These are phyloP conservation scores for Kryphioiulus occultus DNA, from an alignment of 2,888 invertebrate species.

Conservation along the genomic window DNA sequence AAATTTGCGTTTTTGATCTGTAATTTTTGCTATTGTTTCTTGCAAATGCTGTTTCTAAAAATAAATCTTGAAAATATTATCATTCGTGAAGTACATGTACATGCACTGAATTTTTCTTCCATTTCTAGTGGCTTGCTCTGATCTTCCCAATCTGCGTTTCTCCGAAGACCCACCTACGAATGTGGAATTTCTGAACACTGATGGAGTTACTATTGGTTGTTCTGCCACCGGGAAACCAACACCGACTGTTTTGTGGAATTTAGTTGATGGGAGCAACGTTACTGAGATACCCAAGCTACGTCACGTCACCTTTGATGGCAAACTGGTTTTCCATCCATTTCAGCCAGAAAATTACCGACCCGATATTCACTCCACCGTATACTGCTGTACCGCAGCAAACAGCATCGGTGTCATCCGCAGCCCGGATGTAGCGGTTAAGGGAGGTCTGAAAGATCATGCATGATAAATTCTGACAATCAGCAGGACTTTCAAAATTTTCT, in stretches of 20 bases:
- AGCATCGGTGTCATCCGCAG: slow-evolving; percentile 41
- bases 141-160: slow-evolving; percentile 39
- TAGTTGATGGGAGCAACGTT: slow-evolving; percentile 44
- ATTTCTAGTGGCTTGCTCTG: neutral
- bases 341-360: slow-evolving; percentile 47
- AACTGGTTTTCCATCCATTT: slow-evolving; percentile 42
- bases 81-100: too few relatives aligned
- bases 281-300: slow-evolving; percentile 39
- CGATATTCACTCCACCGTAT: slow-evolving; percentile 47
- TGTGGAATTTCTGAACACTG: slow-evolving; percentile 49
- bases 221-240: slow-evolving; percentile 33
- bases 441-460: slow-evolving; percentile 36
- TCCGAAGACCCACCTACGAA: slow-evolving; percentile 41
- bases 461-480: neutral
- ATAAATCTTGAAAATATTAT: too few relatives aligned
- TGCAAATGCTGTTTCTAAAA: too few relatives aligned
- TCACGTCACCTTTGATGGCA: slow-evolving; percentile 24
- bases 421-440: slow-evolving; percentile 42
- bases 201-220: slow-evolving; percentile 46
- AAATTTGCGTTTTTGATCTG: neutral
- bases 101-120: too few relatives aligned
- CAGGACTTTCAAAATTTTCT: too few relatives aligned
- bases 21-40: too few relatives aligned
- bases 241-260: slow-evolving; percentile 41
- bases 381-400: slow-evolving; percentile 47